phyloP scores from a whole-genome alignment of 2,113 vertebrate species.

The Brienomyrus brachyistius region DNA sequence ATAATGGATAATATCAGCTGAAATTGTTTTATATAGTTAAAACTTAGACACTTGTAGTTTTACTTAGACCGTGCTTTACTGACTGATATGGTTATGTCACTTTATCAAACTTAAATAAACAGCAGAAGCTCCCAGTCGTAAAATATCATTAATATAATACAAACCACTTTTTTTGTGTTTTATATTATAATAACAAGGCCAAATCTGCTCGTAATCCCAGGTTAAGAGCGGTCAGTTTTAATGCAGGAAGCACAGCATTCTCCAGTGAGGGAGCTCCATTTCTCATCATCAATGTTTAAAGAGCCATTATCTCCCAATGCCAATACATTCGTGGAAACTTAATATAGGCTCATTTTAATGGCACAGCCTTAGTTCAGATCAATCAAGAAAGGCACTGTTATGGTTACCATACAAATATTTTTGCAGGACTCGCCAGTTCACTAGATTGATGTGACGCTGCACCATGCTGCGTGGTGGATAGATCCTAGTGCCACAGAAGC shows the following conservation, averaged over 20 bases:
- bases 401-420: neutral
- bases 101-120: neutral
- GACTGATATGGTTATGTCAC: neutral
- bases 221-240: neutral
- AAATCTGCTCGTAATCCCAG: neutral
- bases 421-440: neutral
- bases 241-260: neutral
- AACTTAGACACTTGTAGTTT: neutral
- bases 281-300: conserved; percentile 7
- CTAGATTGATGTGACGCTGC: neutral
- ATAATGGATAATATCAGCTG: neutral
- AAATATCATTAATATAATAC: neutral
- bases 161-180: neutral
- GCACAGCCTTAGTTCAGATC: neutral
- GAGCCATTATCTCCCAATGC: neutral
- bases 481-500: neutral
- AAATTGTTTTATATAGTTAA: neutral
- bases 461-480: neutral
- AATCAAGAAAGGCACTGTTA: neutral
- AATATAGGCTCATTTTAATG: neutral
- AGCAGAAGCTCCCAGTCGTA: neutral
- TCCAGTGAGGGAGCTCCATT: neutral
- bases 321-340: neutral
- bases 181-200: neutral
- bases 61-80: neutral